phyloP scores from a whole-genome alignment of 2,797 vertebrate genomes.

The Lophius americanus region DNA sequence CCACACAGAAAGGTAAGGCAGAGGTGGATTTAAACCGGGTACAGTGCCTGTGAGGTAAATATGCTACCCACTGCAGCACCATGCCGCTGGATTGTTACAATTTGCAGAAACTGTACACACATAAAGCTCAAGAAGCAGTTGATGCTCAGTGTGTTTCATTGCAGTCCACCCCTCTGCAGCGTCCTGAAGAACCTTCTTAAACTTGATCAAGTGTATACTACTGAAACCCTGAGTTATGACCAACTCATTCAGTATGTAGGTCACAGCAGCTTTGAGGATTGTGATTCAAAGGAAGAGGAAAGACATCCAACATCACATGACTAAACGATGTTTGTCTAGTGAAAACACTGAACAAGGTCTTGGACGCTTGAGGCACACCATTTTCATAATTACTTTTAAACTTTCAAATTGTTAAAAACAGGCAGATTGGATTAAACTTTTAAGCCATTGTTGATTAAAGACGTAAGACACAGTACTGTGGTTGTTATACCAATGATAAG shows the following conservation, averaged over 20 bases:
- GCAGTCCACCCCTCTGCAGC: background rate
- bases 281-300: slow-evolving; percentile 2
- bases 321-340: slow-evolving; percentile 33
- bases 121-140: background rate
- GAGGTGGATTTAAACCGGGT: no score
- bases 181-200: background rate
- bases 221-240: background rate
- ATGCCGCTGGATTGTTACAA: background rate
- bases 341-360: slow-evolving; percentile 28
- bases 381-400: background rate
- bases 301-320: slow-evolving; percentile 47
- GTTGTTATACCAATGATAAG: slow-evolving; percentile 1
- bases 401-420: background rate
- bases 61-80: no score
- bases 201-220: background rate
- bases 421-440: background rate
- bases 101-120: background rate
- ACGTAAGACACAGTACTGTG: background rate
- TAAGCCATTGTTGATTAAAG: background rate
- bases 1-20: no score
- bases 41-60: no score
- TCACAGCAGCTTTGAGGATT: slow-evolving; percentile 22
- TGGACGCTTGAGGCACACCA: background rate
- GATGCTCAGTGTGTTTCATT: background rate
- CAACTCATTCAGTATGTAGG: background rate